These are phyloP conservation scores for Chrysolina haemoptera DNA, from an alignment of 2,888 invertebrate species.

Conservation along the genomic window DNA sequence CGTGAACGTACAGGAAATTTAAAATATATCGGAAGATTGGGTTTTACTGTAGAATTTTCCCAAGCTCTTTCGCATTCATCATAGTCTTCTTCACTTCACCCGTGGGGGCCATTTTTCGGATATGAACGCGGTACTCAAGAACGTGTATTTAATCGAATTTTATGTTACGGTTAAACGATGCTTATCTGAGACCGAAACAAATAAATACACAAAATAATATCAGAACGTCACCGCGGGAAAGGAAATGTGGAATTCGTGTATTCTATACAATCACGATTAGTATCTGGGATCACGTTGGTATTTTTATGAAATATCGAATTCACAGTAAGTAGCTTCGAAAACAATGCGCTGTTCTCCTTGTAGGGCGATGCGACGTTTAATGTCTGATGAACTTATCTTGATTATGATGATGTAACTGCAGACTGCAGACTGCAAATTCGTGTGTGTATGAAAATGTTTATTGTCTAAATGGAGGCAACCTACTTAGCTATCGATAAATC, in stretches of 20 bases:
- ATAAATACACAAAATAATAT: conserved; percentile 61
- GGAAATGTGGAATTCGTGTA: conserved; percentile 61
- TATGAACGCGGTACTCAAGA: neutral
- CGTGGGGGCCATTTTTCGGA: neutral
- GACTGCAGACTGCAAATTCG: neutral
- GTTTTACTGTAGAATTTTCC: no score
- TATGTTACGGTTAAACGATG: conserved; percentile 14
- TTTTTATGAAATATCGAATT: conserved; percentile 56
- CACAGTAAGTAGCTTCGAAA: conserved; percentile 50
- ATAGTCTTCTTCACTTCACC: neutral
- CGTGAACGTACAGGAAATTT: no score
- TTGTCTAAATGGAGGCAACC: neutral
- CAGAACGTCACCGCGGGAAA: conserved; percentile 52
- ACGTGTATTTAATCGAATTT: conserved; percentile 13
- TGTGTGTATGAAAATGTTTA: neutral
- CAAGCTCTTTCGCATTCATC: neutral
- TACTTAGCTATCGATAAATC: no score
- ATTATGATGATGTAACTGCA: neutral
- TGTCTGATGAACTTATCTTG: conserved; percentile 9
- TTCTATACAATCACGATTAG: conserved; percentile 59
- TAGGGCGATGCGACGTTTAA: conserved; percentile 3
- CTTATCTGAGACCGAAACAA: conserved; percentile 55
- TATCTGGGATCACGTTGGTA: conserved; percentile 57
- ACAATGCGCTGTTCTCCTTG: conserved; percentile 7
- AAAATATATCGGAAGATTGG: no score